Evolutionary conservation across 2,113 vertebrate species (phyloP).

Genomic region (Patagioenas fasciata): DNA sequence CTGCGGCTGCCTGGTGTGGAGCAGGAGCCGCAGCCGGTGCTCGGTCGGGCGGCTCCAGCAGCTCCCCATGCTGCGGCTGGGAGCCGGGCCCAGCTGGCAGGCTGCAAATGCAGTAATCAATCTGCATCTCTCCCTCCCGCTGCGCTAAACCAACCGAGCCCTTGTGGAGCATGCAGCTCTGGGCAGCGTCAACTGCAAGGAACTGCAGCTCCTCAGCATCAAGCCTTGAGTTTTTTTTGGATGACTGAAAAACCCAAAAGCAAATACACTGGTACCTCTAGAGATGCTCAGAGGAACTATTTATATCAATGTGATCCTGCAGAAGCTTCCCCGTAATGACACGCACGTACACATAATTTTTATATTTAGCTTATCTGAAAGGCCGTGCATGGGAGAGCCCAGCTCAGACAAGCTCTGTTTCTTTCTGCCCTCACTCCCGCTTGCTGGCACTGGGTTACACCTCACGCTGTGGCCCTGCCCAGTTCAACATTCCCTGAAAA

Average conservation of each 20-base stretch:
- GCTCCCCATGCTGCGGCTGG: not conserved
- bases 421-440: not conserved
- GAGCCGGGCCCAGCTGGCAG: not conserved
- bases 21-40: too few relatives aligned
- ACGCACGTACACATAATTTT: not conserved
- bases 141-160: not conserved
- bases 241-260: slow-evolving; percentile 6
- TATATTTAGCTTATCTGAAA: not conserved
- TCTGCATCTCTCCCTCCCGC: not conserved
- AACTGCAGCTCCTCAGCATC: not conserved
- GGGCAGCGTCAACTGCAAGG: not conserved
- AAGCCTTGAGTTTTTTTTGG: not conserved
- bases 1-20: not conserved
- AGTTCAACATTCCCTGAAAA: not conserved
- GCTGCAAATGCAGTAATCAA: not conserved
- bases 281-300: slow-evolving; percentile 22
- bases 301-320: not conserved
- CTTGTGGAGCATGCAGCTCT: not conserved
- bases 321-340: slow-evolving; percentile 11
- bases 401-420: not conserved
- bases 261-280: not conserved
- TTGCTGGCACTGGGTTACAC: not conserved
- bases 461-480: not conserved
- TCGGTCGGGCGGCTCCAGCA: not conserved
- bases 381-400: not conserved